Evolutionary conservation across 2,888 invertebrate genomes (phyloP), one percentile per base, ranked within the genome.

Genomic region (Cheilosia grossa): DNA sequence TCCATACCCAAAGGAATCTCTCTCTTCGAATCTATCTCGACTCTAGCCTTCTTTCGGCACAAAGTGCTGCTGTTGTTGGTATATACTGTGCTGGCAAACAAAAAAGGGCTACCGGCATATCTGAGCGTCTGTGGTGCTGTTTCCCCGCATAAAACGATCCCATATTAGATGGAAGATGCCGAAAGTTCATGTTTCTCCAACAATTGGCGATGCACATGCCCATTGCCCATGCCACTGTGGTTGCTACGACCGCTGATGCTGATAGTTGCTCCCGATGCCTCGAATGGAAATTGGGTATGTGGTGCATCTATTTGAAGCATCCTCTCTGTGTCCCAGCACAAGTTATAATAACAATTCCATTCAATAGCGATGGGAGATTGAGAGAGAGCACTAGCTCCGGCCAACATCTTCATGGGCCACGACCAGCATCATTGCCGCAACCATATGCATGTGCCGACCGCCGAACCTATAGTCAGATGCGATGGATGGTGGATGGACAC

Each of bases 21-120:
- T 30, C 64, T 80, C 59, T 58, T 40, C 63, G 56, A 83, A 83
- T 83, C 83, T 83, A 83, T 69, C 83, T 74, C 72, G 54, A 40
- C 58, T 47, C 51, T 24, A 64, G 54, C 40, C 44, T 64, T 56
- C 72, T 42, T 61, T 67, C 66, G 61, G 63, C 37, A 19, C 51
- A 44, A 47, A 44, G 79, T 51, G 59, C 56, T 49, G 40, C 19
- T 44, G 56, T 17, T 69, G 47, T 30, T 61, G 24, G 33, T 30
- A 9, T 9, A 30, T 82, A 49, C 17, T 53, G 30, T 19, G 21
- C 24, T 13, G 24, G 66, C 49, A 67, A 73, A 49, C 72, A 79
- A 73, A 79, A 79, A 63, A 83, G 83, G 83, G 83, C 83, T 83
- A 83, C 83, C 79, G 83, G 83, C 83, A 83, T 83, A 82, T 69